These are phyloP conservation scores for Dryococelus australis DNA, from an alignment of 2,888 invertebrate genomes.

Conservation along the genomic window DNA sequence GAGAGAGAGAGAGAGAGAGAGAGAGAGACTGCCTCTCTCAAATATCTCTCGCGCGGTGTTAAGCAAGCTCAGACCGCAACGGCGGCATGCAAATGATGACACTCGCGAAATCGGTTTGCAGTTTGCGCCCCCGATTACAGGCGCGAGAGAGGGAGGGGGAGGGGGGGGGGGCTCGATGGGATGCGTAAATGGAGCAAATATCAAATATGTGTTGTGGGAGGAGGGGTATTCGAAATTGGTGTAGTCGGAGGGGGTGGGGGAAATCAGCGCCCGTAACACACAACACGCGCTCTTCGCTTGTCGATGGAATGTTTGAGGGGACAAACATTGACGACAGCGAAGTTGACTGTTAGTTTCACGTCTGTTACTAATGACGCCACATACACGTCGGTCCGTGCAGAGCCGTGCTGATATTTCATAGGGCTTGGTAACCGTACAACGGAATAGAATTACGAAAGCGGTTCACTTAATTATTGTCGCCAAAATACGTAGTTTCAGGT, in stretches of 20 bases:
- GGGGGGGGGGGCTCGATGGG: not conserved
- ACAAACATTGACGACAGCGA: not conserved
- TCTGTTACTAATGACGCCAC: not conserved
- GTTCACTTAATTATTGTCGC: too few species aligned
- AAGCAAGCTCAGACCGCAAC: not conserved
- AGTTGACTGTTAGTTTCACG: not conserved
- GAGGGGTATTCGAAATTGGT: not conserved
- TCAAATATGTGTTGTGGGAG: not conserved
- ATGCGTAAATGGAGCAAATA: conserved; percentile 16
- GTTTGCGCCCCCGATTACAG: not conserved
- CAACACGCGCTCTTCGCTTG: not conserved
- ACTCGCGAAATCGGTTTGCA: conserved; percentile 9
- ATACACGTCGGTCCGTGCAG: not conserved
- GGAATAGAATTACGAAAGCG: too few species aligned
- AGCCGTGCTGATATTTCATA: too few species aligned
- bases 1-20: not conserved
- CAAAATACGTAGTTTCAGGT: too few species aligned
- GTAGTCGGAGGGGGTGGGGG: not conserved
- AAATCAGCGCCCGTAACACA: not conserved
- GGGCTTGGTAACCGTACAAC: too few species aligned
- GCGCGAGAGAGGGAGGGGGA: too few species aligned
- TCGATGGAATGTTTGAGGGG: not conserved
- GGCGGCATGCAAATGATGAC: conserved; percentile 8
- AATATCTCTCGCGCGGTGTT: not conserved
- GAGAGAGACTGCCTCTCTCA: not conserved